phyloP scores from a whole-genome alignment of 2,797 vertebrate genomes.

The Phoeniculus purpureus region DNA sequence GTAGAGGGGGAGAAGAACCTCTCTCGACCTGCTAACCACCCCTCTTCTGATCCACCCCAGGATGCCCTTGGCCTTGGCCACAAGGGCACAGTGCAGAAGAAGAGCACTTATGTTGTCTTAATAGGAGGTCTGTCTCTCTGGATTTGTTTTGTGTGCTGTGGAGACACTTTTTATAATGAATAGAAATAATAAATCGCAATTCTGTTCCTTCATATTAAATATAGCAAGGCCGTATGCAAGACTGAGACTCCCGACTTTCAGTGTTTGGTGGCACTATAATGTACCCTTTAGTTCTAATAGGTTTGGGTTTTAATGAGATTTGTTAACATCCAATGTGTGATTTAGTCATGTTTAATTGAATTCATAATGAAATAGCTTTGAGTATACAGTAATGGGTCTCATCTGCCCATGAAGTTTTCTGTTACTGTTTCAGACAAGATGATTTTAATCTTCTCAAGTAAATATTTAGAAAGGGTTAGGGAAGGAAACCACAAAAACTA shows the following conservation, averaged over 20 bases:
- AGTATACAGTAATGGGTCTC: neutral
- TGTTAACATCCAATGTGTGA: neutral
- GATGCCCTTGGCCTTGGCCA: too few species aligned
- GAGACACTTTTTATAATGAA: neutral
- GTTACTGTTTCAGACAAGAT: neutral
- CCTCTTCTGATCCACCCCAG: too few species aligned
- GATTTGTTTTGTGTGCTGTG: neutral
- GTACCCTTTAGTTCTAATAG: neutral
- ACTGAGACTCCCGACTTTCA: neutral
- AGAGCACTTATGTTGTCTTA: neutral
- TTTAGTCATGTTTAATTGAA: neutral
- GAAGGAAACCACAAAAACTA: neutral
- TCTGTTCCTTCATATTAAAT: neutral
- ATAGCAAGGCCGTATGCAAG: neutral
- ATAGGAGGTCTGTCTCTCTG: neutral
- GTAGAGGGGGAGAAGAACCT: too few species aligned
- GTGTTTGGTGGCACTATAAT: neutral
- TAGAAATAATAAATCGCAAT: neutral
- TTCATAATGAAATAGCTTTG: neutral
- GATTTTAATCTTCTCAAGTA: neutral
- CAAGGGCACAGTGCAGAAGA: neutral
- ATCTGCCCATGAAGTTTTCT: neutral
- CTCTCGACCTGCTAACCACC: too few species aligned
- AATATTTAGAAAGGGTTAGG: neutral
- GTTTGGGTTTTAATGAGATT: conserved; percentile 11